Conservation (phyloP, 2,888 invertebrate species). For the Lathronympha strigana region DNA sequence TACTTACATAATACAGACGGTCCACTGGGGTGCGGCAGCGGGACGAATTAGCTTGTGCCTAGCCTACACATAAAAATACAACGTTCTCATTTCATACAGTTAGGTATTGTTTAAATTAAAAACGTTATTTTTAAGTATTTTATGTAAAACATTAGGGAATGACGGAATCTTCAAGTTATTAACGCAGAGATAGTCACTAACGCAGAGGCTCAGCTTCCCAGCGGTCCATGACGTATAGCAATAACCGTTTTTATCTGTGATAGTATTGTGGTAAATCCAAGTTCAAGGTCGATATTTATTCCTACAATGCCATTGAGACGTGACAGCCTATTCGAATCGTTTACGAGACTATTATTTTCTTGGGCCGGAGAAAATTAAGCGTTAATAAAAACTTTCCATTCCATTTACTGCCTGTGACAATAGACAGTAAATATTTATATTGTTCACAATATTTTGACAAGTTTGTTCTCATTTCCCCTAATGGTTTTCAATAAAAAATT, state of each 20-base stretch:
- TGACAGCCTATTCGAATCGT: slow-evolving; percentile 17
- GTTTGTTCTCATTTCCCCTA: no score
- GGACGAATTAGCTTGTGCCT: no score
- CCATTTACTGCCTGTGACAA: no score
- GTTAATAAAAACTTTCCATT: slow-evolving; percentile 12
- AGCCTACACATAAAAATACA: no score
- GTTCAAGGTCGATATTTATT: slow-evolving; percentile 35
- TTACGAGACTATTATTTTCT: slow-evolving; percentile 11
- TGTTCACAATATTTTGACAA: no score
- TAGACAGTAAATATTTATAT: no score
- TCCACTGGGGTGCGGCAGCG: slow-evolving; percentile 10
- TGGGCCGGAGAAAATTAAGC: slow-evolving; percentile 13
- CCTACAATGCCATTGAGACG: slow-evolving; percentile 13
- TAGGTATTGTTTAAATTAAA: no score
- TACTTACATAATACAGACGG: slow-evolving; percentile 47
- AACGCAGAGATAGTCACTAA: background rate
- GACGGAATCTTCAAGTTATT: background rate
- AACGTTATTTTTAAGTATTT: background rate
- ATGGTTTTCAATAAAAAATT: no score
- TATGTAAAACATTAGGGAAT: background rate
- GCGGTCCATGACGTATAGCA: slow-evolving; percentile 46
- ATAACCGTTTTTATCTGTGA: slow-evolving; percentile 43
- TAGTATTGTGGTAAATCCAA: slow-evolving; percentile 33
- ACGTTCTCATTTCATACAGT: no score
- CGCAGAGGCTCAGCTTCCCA: background rate